Evolutionary conservation across 2,113 vertebrate species (phyloP).

Genomic region (Pteropus alecto): DNA sequence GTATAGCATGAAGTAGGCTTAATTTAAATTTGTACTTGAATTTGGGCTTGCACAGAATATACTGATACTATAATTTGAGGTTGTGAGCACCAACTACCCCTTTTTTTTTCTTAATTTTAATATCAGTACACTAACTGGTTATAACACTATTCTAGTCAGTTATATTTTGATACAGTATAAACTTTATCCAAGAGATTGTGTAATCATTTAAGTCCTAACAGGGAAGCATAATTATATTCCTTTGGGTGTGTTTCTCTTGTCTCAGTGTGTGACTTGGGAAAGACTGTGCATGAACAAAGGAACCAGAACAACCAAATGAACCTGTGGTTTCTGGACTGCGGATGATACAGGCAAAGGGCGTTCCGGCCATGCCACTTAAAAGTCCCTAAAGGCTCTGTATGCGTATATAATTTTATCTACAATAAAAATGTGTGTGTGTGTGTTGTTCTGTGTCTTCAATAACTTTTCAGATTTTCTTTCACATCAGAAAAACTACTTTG

Average conservation of each 20-base stretch:
- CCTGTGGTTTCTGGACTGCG: not conserved
- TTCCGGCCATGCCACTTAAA: not conserved
- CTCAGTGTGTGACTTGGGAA: not conserved
- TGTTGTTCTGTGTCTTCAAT: not conserved
- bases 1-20: not conserved
- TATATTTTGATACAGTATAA: not conserved
- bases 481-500: constrained; percentile 9
- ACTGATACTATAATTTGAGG: not conserved
- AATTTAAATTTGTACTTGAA: not conserved
- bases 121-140: not conserved
- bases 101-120: constrained; percentile 21
- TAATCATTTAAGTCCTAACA: not conserved
- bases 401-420: not conserved
- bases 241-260: not conserved
- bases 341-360: not conserved
- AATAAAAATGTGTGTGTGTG: not conserved
- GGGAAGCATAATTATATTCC: not conserved
- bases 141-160: not conserved
- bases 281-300: not conserved
- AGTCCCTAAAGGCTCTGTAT: not conserved
- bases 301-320: not conserved
- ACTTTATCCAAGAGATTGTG: not conserved
- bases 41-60: constrained; percentile 13
- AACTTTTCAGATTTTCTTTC: not conserved
- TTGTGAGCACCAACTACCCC: not conserved